A percentile compares a stretch with the other conserved stretches of the same genome.
Evolutionary conservation across 2,888 invertebrate species (phyloP).

Genomic region (Thumatha senex): DNA sequence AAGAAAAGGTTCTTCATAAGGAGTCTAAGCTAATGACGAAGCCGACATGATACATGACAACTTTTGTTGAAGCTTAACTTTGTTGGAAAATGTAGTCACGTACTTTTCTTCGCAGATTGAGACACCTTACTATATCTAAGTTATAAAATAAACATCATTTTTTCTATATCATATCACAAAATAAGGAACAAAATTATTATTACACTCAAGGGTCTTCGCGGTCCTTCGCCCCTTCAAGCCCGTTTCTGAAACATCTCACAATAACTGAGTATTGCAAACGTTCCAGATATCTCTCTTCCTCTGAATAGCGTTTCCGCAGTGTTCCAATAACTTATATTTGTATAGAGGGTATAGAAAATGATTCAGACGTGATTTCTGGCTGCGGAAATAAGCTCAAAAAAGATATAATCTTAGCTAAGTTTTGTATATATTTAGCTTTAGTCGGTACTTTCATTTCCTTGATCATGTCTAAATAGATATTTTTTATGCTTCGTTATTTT

Average conservation of each 20-base stretch:
- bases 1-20: no score
- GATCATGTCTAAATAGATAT: not conserved
- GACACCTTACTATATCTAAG: no score
- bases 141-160: no score
- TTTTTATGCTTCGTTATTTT: no score
- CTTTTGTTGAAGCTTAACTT: no score
- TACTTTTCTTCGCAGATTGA: no score
- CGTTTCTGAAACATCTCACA: conserved; percentile 4
- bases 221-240: not conserved
- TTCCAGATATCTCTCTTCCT: conserved; percentile 11
- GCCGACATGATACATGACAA: no score
- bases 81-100: no score
- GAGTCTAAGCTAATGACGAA: no score
- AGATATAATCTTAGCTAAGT: not conserved
- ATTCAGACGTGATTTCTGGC: conserved; percentile 2
- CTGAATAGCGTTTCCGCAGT: conserved; percentile 13
- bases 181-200: no score
- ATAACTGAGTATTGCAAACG: conserved; percentile 19
- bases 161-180: no score
- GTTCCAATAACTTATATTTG: conserved; percentile 14
- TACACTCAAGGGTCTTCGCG: no score
- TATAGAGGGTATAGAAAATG: not conserved
- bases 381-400: not conserved
- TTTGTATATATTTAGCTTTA: not conserved
- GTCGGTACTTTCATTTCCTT: not conserved